These are phyloP conservation scores for Taenaris catops DNA, from an alignment of 2,888 invertebrate genomes.

Conservation along the genomic window DNA sequence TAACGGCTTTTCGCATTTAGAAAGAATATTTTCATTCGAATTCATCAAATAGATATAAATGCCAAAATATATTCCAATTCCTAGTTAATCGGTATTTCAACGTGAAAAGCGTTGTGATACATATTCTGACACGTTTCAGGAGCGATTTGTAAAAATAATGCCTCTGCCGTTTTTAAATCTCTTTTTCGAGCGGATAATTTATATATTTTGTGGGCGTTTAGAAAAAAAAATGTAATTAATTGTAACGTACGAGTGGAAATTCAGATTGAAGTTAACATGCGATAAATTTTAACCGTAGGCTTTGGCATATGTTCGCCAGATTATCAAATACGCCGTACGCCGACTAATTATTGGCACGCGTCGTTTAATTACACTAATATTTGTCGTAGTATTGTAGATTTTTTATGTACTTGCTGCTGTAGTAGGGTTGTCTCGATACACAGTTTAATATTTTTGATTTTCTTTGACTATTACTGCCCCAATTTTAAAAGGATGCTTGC, in stretches of 20 bases:
- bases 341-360: not conserved
- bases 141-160: slow-evolving; percentile 34
- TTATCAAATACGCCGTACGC: not conserved
- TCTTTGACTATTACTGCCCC: no score
- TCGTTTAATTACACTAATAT: no score
- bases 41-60: slow-evolving; percentile 28
- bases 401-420: no score
- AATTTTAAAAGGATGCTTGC: no score
- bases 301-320: slow-evolving; percentile 4
- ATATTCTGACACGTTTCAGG: slow-evolving; percentile 32
- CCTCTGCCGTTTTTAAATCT: slow-evolving; percentile 26
- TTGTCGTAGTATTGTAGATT: no score
- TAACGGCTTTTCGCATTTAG: slow-evolving; percentile 6
- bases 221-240: slow-evolving; percentile 30
- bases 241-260: slow-evolving; percentile 24
- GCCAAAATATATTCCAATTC: slow-evolving; percentile 30
- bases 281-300: slow-evolving; percentile 10
- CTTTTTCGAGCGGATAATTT: slow-evolving; percentile 29
- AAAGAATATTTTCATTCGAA: slow-evolving; percentile 14
- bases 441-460: no score
- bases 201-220: slow-evolving; percentile 28
- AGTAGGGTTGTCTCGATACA: no score
- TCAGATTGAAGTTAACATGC: slow-evolving; percentile 23
- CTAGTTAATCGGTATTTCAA: slow-evolving; percentile 31
- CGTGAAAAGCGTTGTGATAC: slow-evolving; percentile 33